Percentiles rank a stretch among this genome's conserved stretches.
Conservation (phyloP, 2,113 vertebrate species). For the Poeciliopsis turrubarensis region DNA sequence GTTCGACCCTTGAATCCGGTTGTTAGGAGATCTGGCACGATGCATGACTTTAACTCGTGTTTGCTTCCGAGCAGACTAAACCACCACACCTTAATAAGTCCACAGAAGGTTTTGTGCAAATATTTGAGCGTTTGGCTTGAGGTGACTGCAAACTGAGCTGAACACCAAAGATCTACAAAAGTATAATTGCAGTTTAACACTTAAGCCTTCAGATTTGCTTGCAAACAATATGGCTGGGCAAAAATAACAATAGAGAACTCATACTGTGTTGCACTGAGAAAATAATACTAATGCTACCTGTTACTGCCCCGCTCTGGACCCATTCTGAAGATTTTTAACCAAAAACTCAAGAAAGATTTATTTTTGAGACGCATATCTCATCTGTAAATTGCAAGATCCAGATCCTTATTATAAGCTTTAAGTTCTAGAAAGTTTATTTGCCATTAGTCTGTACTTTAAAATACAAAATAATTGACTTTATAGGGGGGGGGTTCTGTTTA, state of each 20-base stretch:
- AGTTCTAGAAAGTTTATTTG: not conserved
- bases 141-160: not conserved
- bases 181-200: too few species aligned
- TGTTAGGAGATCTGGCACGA: not conserved
- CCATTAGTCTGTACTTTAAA: too few species aligned
- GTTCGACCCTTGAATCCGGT: not conserved
- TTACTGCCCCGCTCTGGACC: not conserved
- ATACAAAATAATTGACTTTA: too few species aligned
- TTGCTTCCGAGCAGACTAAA: constrained; percentile 1
- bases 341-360: not conserved
- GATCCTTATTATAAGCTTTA: not conserved
- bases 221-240: not conserved
- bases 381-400: not conserved
- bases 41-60: not conserved
- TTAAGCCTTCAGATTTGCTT: not conserved
- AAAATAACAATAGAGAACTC: not conserved
- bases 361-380: not conserved
- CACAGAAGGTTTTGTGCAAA: constrained; percentile 4
- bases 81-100: constrained; percentile 17
- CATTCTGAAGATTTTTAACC: not conserved
- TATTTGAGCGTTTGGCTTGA: constrained; percentile 15
- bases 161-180: not conserved
- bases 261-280: not conserved
- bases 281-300: not conserved
- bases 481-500: too few species aligned